A percentile compares a stretch with the other conserved stretches of the same genome.
Conservation (phyloP, 2,113 vertebrate species). For the Dicaeum eximium region DNA sequence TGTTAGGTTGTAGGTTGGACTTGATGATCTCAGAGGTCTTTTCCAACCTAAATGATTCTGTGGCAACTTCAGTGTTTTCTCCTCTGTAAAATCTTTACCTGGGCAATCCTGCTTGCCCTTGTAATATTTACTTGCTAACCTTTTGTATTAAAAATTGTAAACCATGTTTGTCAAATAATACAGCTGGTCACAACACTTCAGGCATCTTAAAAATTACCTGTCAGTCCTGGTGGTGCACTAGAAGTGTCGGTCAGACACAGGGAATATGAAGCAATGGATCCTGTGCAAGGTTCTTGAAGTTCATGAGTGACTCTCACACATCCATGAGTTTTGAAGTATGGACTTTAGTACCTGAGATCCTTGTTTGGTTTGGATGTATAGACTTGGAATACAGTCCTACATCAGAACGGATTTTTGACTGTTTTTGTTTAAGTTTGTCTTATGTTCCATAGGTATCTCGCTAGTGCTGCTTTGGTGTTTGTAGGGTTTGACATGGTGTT, state of each 20-base stretch:
- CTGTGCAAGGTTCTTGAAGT: not conserved
- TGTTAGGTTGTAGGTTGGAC: not conserved
- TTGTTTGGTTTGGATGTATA: not conserved
- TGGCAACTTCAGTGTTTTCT: not conserved
- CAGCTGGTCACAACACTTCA: not conserved
- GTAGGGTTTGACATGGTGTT: not conserved
- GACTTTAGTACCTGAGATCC: not conserved
- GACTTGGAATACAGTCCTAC: not conserved
- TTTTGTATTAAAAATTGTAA: not conserved
- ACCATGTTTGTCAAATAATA: not conserved
- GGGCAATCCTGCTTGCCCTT: not conserved
- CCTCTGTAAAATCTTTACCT: not conserved
- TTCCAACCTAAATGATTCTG: not conserved
- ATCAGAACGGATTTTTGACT: not conserved
- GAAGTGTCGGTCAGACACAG: not conserved
- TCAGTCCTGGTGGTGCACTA: not conserved
- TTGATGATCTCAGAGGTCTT: not conserved
- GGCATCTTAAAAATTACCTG: not conserved
- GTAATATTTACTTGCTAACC: not conserved
- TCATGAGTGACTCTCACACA: not conserved
- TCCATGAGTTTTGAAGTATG: rapidly evolving
- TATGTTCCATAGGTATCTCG: rapidly evolving
- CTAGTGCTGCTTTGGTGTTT: rapidly evolving
- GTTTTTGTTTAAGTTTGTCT: not conserved
- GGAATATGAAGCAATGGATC: not conserved